These are phyloP conservation scores for Thermophis baileyi DNA, from an alignment of 2,113 vertebrate genomes.

Conservation along the genomic window DNA sequence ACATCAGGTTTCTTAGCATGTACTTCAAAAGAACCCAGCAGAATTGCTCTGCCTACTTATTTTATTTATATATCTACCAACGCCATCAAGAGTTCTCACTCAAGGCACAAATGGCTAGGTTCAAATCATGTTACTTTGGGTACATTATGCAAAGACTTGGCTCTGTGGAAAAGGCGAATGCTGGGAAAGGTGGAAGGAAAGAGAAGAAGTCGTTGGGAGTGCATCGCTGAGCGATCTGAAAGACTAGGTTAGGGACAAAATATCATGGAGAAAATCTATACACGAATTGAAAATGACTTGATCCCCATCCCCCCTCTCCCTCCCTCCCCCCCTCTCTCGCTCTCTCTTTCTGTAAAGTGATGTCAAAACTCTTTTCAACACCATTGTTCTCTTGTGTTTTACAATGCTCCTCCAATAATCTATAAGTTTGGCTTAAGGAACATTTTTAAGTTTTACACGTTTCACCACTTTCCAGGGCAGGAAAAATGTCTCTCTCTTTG, in stretches of 20 bases:
- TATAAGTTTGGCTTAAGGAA: not conserved
- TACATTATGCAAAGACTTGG: not conserved
- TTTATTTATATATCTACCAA: not conserved
- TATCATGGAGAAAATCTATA: not conserved
- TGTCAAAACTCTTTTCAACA: not conserved
- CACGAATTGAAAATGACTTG: not conserved
- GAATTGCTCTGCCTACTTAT: not conserved
- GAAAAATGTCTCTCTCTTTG: slow-evolving; percentile 23
- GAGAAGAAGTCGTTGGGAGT: not conserved
- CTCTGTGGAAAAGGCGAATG: not conserved
- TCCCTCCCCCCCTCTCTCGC: too few species aligned
- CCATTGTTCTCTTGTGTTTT: not conserved
- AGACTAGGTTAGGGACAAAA: not conserved
- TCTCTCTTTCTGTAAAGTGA: too few species aligned
- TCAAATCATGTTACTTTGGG: not conserved
- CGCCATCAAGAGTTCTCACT: not conserved
- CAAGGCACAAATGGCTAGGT: too few species aligned
- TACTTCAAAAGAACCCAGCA: not conserved
- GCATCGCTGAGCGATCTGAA: not conserved
- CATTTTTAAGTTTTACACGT: not conserved
- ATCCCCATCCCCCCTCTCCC: too few species aligned
- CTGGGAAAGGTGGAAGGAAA: not conserved
- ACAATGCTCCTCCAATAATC: not conserved
- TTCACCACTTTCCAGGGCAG: slow-evolving; percentile 7
- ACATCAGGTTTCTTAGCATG: not conserved